Evolutionary conservation across 2,888 invertebrate genomes (phyloP), one percentile per base, ranked within the genome.

Genomic region (Suillia variegata): DNA sequence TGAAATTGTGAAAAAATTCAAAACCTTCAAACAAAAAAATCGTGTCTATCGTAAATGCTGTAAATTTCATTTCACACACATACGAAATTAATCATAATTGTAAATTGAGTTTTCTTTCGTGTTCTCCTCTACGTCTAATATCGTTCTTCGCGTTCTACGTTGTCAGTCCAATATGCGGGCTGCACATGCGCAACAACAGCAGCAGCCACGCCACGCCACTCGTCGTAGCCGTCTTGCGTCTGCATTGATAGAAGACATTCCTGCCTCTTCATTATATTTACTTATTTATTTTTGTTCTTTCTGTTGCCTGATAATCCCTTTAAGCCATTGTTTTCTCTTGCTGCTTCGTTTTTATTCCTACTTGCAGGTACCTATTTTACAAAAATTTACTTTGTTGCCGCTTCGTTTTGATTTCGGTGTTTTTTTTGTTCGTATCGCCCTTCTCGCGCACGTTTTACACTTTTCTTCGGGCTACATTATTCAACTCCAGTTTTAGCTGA

Each of bases 31-130:
- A n/a, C n/a, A n/a, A n/a, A n/a, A n/a, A n/a, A n/a, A n/a, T n/a
- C n/a, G n/a, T n/a, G n/a, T n/a, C n/a, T n/a, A n/a, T n/a, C n/a
- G n/a, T n/a, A n/a, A n/a, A n/a, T n/a, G n/a, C n/a, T 38, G 38
- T 38, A 38, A 38, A 12, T 38, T 38, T 5, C 12, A 31, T 31
- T 13, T 38, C 38, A 38, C 38, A 38, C 31, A 31, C 5, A 31
- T n/a, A n/a, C 26, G 26, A 26, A 56, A 67, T 58, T 61, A 64
- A 62, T 67, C 59, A 66, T 62, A 62, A 62, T 65, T 62, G 65
- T 67, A 68, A 62, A 67, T 65, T 62, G 59, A 61, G 62, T 62
- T 64, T 58, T 52, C 62, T 49, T 52, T 47, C 22, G 13, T 22
- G 22, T 22, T 8, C 10, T 4, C 52, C 52, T 51, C 47, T 24